These are phyloP conservation scores for Hypotaenidia okinawae DNA, from an alignment of 2,797 vertebrate genomes.

Conservation along the genomic window DNA sequence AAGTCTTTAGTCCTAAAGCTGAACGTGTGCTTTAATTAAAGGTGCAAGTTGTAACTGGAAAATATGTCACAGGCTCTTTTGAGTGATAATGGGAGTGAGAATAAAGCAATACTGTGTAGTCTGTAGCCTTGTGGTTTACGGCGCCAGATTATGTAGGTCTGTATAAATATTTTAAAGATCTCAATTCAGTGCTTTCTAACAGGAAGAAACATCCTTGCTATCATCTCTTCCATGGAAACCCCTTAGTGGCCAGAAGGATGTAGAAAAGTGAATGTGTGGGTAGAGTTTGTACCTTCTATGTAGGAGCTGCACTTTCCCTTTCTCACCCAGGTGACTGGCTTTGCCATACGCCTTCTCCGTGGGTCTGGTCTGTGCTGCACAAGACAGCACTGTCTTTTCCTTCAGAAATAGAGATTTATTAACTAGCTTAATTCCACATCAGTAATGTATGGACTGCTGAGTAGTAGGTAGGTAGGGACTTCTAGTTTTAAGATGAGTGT, in stretches of 20 bases:
- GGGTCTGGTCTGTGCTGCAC: background rate
- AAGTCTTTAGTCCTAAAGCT: slow-evolving; percentile 21
- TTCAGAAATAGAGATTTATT: background rate
- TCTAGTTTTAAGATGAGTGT: background rate
- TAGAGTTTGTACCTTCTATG: background rate
- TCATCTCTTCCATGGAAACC: background rate
- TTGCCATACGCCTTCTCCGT: background rate
- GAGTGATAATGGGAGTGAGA: slow-evolving; percentile 8
- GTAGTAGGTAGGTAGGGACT: background rate
- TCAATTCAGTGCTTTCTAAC: background rate
- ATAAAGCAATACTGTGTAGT: background rate
- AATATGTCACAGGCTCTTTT: slow-evolving; percentile 33
- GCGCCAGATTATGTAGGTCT: background rate
- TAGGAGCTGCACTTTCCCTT: background rate
- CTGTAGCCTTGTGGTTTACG: background rate
- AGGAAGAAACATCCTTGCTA: background rate
- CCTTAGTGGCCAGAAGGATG: background rate
- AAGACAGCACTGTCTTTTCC: background rate
- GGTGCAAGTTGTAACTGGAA: slow-evolving; percentile 21
- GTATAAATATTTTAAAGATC: background rate
- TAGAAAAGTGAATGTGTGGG: background rate
- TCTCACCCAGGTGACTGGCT: background rate
- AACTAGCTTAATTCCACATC: background rate
- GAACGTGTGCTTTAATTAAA: slow-evolving; percentile 41
- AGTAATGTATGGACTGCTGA: background rate